These are phyloP conservation scores for Sesamia inferens DNA, from an alignment of 2,888 invertebrate species.

Conservation along the genomic window DNA sequence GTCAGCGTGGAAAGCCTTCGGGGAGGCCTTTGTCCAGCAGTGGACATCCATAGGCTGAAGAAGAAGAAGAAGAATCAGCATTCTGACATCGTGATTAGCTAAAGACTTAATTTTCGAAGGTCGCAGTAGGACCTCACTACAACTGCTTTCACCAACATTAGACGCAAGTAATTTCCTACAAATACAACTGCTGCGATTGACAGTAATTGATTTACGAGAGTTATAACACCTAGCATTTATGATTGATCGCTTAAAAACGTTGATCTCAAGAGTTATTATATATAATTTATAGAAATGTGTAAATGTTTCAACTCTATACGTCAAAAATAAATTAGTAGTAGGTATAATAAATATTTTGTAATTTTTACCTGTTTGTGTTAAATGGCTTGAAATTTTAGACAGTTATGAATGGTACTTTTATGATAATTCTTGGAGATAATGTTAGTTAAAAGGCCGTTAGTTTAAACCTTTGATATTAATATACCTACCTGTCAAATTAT, in stretches of 20 bases:
- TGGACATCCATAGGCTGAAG: no score
- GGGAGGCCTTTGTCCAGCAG: no score
- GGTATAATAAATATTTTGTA: slow-evolving; percentile 35
- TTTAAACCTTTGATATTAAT: slow-evolving; percentile 21
- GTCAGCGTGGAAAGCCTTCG: no score
- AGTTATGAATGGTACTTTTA: slow-evolving; percentile 41
- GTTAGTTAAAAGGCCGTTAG: slow-evolving; percentile 30
- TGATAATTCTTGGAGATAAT: slow-evolving; percentile 42
- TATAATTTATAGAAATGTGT: slow-evolving; percentile 47
- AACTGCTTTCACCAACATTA: not conserved
- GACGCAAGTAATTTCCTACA: slow-evolving; percentile 6
- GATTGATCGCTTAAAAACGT: slow-evolving; percentile 47
- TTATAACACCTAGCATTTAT: slow-evolving; percentile 27
- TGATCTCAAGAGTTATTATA: slow-evolving; percentile 43
- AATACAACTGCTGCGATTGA: slow-evolving; percentile 29
- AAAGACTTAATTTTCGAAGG: no score
- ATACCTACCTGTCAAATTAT: no score
- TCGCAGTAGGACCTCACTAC: not conserved
- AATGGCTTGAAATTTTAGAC: slow-evolving; percentile 38
- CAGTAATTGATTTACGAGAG: slow-evolving; percentile 37
- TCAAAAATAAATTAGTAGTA: slow-evolving; percentile 38
- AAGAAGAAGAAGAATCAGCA: no score
- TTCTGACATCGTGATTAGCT: no score
- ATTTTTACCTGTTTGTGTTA: slow-evolving; percentile 26
- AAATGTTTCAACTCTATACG: slow-evolving; percentile 39